Percentiles rank a stretch among this genome's conserved stretches.
Conservation (phyloP, 2,797 vertebrate species). For the Masticophis lateralis region DNA sequence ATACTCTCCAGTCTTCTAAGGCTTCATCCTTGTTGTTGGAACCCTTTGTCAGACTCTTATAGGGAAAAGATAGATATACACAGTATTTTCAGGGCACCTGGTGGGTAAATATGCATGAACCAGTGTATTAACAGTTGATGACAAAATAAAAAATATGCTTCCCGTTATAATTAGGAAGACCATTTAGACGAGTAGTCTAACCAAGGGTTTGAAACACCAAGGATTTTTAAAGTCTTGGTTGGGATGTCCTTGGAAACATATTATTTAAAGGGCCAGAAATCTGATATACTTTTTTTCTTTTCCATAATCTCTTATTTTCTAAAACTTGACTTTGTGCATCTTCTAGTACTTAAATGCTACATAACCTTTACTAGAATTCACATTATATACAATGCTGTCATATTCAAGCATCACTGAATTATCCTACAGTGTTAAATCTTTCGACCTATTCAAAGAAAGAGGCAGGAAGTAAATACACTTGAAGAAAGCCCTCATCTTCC, state of each 20-base stretch:
- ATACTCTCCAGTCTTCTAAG: constrained; percentile 58
- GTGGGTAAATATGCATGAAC: constrained; percentile 53
- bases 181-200: constrained; percentile 30
- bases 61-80: constrained; percentile 50
- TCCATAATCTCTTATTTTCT: background rate
- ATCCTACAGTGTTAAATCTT: background rate
- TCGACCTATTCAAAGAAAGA: background rate
- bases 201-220: constrained; percentile 29
- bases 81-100: constrained; percentile 53
- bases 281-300: background rate
- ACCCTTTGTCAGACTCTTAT: constrained; percentile 57
- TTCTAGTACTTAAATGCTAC: background rate
- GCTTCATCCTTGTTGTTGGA: constrained; percentile 61
- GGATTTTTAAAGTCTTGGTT: constrained; percentile 37
- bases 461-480: background rate
- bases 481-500: constrained; percentile 7
- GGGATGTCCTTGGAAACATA: background rate
- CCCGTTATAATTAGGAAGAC: constrained; percentile 42
- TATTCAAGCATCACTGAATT: constrained; percentile 12
- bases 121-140: constrained; percentile 30
- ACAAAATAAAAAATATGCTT: constrained; percentile 24
- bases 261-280: background rate
- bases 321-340: background rate
- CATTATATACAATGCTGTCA: background rate
- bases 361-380: constrained; percentile 16